These are phyloP conservation scores for Mystacornis crossleyi DNA, from an alignment of 2,113 vertebrate species.

Conservation along the genomic window DNA sequence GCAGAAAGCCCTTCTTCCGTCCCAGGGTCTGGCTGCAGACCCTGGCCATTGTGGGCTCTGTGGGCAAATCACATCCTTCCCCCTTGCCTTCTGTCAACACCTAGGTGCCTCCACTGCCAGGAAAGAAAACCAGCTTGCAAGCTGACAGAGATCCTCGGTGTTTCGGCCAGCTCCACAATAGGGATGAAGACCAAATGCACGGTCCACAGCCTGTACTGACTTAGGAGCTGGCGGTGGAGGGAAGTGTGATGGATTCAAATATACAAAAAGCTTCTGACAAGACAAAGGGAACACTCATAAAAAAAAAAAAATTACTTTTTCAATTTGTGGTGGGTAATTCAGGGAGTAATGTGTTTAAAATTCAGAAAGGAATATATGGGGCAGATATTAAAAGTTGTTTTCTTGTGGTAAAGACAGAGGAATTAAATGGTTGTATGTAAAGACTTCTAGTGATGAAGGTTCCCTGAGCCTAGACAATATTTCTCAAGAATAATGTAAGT, in stretches of 20 bases:
- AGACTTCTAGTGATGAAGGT: not conserved
- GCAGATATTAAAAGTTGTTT: not conserved
- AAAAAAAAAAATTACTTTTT: not conserved
- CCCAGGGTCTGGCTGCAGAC: not conserved
- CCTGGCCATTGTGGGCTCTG: not conserved
- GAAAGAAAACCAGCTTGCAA: not conserved
- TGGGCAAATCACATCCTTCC: not conserved
- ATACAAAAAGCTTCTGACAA: not conserved
- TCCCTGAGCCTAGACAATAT: not conserved
- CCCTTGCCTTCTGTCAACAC: not conserved
- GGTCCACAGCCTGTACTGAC: not conserved
- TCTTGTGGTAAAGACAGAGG: not conserved
- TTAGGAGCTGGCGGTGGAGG: fast-evolving
- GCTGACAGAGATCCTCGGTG: not conserved
- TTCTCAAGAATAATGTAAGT: not conserved
- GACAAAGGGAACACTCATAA: not conserved
- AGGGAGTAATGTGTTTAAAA: not conserved
- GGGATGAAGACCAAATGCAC: not conserved
- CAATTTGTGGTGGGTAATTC: not conserved
- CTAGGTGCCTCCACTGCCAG: not conserved
- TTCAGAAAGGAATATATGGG: not conserved
- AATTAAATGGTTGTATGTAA: not conserved
- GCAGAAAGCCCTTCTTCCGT: not conserved
- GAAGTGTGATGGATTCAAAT: not conserved
- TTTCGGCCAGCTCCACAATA: not conserved